Base-by-base conservation (phyloP, 2,797 vertebrate species). In the Mormyrus proboscirostris region DNA sequence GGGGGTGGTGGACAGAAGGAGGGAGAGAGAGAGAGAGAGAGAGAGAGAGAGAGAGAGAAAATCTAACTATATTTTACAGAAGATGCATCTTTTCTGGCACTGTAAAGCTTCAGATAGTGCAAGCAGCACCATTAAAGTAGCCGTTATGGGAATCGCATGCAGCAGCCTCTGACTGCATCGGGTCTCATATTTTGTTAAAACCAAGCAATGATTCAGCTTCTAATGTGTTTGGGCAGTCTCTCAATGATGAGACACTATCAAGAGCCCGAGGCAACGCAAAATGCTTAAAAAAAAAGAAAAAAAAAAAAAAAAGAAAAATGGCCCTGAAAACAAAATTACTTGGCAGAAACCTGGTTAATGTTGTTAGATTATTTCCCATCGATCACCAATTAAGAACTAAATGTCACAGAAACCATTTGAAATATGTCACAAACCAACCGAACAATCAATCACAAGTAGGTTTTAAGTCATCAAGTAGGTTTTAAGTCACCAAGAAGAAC, bases 231-330 rank as follows among this genome's bases (percentile, higher is more conserved):
- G 76, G 41, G 90, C 53, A 62, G 90, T 89, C 89, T 93, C 93
- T 93, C 94, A 94, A 94, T 94, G 94, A 94, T 92, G 92, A 95
- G 93, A 90, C 88, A 86, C 91, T 3, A 65, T 7, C 3, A 82
- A 38, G 51, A 84, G 41, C 41, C 12, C 16, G 19, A 47, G 76
- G 76, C 41, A 82, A 82, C 41, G 7, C 19, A 76, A 76, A 33
- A 7, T 29, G 22, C 25, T 19, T 88, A 49, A 25, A 50, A 59
- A 6, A 69, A 50, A 12, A 50, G 1, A 10, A 65, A n/a, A n/a
- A n/a, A n/a, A 41, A 79, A 33, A 41, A 9, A 16, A 10, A 76
- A 22, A 2, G 7, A 14, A 0, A 69, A 69, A 69, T 14, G 33
- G 12, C 29, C 65, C 65, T 38, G 29, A 69, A 29, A 69, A 65